Conservation (phyloP, 2,797 vertebrate species). For the Valencia hispanica region DNA sequence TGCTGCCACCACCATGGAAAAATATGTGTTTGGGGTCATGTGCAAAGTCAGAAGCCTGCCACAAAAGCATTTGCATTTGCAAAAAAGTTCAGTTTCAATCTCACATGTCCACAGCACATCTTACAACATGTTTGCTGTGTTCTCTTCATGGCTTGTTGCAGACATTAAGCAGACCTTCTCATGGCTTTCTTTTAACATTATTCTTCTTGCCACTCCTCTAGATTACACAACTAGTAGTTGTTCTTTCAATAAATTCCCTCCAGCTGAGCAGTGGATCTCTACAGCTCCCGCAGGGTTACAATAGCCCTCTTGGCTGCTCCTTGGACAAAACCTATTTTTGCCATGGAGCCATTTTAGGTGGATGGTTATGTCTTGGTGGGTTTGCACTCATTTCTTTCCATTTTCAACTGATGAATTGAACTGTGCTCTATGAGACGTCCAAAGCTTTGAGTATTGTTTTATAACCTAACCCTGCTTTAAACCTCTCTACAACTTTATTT, state of each 20-base stretch:
- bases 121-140: not conserved
- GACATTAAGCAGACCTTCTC: not conserved
- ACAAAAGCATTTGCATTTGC: not conserved
- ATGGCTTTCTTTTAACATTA: not conserved
- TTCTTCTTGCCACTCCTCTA: not conserved
- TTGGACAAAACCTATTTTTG: not conserved
- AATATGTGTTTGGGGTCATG: not conserved
- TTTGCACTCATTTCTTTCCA: not conserved
- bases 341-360: not conserved
- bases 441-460: not conserved
- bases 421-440: not conserved
- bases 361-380: not conserved
- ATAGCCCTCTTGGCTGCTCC: not conserved
- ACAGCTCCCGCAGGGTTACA: not conserved
- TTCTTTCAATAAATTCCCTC: not conserved
- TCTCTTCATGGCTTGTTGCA: not conserved
- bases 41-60: not conserved
- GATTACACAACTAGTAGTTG: not conserved
- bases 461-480: not conserved
- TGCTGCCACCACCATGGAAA: not conserved
- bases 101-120: not conserved
- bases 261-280: not conserved
- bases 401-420: not conserved
- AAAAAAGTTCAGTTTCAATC: too few relatives aligned
- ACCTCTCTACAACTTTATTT: not conserved